phyloP scores from a whole-genome alignment of 2,888 invertebrate genomes.

The Ectropis crepuscularia region DNA sequence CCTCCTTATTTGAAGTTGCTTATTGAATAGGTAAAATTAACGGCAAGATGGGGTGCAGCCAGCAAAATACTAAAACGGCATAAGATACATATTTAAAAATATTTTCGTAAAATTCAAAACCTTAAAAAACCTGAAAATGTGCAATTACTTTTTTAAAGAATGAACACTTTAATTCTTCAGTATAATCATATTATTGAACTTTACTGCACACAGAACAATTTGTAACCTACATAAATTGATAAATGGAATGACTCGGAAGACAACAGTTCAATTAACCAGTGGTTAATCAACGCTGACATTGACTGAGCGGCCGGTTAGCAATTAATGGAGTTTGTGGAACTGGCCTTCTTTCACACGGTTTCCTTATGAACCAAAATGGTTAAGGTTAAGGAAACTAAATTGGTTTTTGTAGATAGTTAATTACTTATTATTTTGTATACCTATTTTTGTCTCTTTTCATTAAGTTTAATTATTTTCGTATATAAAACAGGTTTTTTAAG shows the following conservation, averaged over 20 bases:
- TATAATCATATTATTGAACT: background rate
- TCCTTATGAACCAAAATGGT: background rate
- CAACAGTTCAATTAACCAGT: slow-evolving; percentile 26
- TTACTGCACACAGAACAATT: background rate
- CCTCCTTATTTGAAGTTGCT: no score
- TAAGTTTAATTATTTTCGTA: no score
- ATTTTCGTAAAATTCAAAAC: no score
- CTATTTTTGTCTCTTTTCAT: no score
- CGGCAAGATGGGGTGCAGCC: no score
- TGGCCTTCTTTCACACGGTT: slow-evolving; percentile 26
- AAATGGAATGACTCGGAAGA: slow-evolving; percentile 21
- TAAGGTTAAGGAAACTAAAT: background rate
- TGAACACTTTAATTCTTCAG: no score
- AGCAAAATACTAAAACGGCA: no score
- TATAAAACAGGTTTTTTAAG: no score
- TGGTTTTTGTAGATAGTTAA: background rate
- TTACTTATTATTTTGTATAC: background rate
- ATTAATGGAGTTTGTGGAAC: slow-evolving; percentile 23
- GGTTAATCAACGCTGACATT: slow-evolving; percentile 41
- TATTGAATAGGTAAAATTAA: no score
- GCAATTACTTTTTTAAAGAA: no score
- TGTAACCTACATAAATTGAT: slow-evolving; percentile 7
- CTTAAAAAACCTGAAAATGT: no score
- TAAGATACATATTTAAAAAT: no score
- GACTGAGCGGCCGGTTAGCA: slow-evolving; percentile 30